Conservation (phyloP, 2,888 invertebrate genomes). For the Drosophila mimica region DNA sequence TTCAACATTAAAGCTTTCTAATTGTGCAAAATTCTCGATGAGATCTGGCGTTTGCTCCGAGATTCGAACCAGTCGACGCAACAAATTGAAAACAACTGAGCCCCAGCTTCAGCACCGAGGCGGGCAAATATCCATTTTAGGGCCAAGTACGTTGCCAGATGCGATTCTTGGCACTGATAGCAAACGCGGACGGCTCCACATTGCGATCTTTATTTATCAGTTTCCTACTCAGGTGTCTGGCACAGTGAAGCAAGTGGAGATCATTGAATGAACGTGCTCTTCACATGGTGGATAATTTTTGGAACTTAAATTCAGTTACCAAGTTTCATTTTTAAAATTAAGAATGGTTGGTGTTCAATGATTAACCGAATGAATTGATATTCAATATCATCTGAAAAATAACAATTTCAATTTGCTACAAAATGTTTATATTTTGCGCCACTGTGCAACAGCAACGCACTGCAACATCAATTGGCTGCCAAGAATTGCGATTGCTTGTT, state of each 20-base stretch:
- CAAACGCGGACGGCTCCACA: constrained; percentile 60
- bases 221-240: constrained; percentile 68
- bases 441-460: constrained; percentile 64
- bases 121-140: constrained; percentile 65
- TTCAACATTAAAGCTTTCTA: constrained; percentile 59
- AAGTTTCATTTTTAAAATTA: background rate
- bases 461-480: constrained; percentile 70
- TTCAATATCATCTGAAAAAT: background rate
- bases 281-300: background rate
- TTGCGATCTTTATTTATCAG: constrained; percentile 77
- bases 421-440: constrained; percentile 10
- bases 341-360: background rate
- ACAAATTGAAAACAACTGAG: constrained; percentile 69
- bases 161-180: constrained; percentile 71
- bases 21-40: constrained; percentile 25
- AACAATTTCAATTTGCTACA: background rate
- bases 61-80: constrained; percentile 53
- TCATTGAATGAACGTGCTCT: no score
- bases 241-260: constrained; percentile 51
- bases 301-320: background rate
- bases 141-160: constrained; percentile 76
- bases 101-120: constrained; percentile 47
- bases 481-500: constrained; percentile 51
- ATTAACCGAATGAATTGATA: background rate
- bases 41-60: constrained; percentile 36